phyloP scores from a whole-genome alignment of 2,797 vertebrate genomes.

The Sarcoramphus papa region DNA sequence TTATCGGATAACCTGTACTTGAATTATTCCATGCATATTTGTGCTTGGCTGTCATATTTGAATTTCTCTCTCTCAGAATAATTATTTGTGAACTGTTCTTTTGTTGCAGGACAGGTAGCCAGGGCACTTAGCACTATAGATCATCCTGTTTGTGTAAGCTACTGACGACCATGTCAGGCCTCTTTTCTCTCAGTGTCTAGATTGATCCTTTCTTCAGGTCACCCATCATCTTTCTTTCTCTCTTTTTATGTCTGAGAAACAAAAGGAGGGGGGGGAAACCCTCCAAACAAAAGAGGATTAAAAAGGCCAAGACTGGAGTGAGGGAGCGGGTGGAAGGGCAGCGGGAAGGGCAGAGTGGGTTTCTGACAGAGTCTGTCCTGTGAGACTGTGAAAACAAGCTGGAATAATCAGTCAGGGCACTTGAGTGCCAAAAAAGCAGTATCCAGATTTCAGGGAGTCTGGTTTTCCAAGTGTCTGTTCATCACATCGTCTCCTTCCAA shows the following conservation, averaged over 20 bases:
- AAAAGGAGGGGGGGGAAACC: neutral
- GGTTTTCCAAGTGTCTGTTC: neutral
- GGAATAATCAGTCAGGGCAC: neutral
- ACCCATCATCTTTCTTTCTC: neutral
- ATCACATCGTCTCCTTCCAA: neutral
- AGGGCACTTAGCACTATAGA: neutral
- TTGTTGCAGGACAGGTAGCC: neutral
- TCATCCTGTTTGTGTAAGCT: neutral
- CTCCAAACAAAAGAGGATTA: neutral
- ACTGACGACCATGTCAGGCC: neutral
- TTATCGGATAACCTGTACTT: neutral
- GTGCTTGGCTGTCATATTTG: neutral
- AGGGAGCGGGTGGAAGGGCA: neutral
- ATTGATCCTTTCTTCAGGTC: conserved; percentile 15
- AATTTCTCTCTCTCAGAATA: neutral
- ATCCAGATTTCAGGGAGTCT: neutral
- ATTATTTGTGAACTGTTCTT: neutral
- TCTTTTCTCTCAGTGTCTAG: conserved; percentile 16
- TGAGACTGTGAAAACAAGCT: neutral
- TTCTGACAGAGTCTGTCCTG: neutral
- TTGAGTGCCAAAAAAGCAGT: neutral
- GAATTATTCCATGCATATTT: neutral
- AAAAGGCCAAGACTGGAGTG: neutral
- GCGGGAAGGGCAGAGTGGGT: neutral
- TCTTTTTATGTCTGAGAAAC: neutral